phyloP scores from a whole-genome alignment of 2,797 vertebrate genomes.

The Peromyscus attwateri region DNA sequence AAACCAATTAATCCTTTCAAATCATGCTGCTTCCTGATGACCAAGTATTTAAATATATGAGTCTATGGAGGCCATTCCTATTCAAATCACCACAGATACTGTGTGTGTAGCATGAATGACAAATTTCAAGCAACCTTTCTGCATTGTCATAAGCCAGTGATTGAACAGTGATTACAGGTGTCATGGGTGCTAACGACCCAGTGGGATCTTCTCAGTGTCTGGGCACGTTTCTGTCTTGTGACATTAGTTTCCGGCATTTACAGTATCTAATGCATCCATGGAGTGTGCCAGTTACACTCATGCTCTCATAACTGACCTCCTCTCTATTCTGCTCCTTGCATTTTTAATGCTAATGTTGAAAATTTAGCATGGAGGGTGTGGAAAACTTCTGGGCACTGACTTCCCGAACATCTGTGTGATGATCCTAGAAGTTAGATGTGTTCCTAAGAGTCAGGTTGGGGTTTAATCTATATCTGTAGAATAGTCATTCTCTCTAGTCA shows the following conservation, averaged over 20 bases:
- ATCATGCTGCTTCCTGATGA: neutral
- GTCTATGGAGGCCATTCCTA: neutral
- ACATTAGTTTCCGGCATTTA: neutral
- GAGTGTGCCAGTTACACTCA: neutral
- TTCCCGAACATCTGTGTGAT: neutral
- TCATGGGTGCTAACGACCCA: too few relatives aligned
- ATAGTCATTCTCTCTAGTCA: neutral
- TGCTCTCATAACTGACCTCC: neutral
- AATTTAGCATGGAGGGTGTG: neutral
- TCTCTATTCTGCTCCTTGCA: neutral
- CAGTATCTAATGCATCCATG: neutral
- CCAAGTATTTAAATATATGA: neutral
- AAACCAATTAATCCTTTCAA: neutral
- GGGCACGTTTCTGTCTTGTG: neutral
- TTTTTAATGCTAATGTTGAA: neutral
- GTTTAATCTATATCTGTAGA: neutral
- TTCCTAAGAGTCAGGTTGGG: neutral
- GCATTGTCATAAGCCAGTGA: neutral
- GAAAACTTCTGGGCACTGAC: neutral
- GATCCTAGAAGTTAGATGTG: neutral
- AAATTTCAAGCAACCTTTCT: constrained; percentile 21
- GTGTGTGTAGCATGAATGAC: neutral
- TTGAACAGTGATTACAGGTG: too few relatives aligned
- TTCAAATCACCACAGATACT: neutral
- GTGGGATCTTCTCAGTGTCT: neutral